Conservation (phyloP, 2,113 vertebrate species). For the Phrynocephalus versicolor region DNA sequence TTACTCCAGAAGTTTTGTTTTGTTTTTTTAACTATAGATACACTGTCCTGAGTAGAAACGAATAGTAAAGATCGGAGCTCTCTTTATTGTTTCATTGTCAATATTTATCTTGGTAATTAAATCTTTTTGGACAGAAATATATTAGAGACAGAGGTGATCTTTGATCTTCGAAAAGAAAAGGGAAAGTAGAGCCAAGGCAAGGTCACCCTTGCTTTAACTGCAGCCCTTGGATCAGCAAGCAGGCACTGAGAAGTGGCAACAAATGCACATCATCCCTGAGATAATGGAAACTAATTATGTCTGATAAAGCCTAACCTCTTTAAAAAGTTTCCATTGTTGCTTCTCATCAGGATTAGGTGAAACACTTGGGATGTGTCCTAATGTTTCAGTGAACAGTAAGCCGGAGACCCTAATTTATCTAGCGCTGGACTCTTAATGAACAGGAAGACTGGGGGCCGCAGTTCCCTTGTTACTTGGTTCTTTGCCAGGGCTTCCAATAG, state of each 20-base stretch:
- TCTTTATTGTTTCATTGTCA: constrained; percentile 1
- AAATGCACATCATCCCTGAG: constrained; percentile 4
- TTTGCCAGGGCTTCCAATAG: not conserved
- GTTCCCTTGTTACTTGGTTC: not conserved
- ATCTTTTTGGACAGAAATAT: constrained; percentile 4
- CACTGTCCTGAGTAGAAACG: not conserved
- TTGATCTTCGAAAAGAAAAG: constrained; percentile 18
- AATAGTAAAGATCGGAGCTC: not conserved
- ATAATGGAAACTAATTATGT: not conserved
- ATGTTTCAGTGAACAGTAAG: not conserved
- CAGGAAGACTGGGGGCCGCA: not conserved
- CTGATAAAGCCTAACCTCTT: constrained; percentile 22
- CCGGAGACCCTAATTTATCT: constrained; percentile 35
- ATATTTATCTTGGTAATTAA: constrained; percentile 26
- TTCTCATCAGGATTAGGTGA: constrained; percentile 23
- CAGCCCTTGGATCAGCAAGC: not conserved
- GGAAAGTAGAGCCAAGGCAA: not conserved
- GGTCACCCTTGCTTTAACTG: constrained; percentile 15
- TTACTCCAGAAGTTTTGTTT: not conserved
- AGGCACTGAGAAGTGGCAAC: constrained; percentile 12
- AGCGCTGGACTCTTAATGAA: constrained; percentile 12
- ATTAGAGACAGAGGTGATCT: constrained; percentile 1
- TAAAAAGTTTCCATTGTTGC: constrained; percentile 19
- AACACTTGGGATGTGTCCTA: constrained; percentile 4
- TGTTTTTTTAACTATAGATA: not conserved